Evolutionary conservation across 1,140 invertebrate genomes (phyloP).

Genomic region (Caenorhabditis brenneri): DNA sequence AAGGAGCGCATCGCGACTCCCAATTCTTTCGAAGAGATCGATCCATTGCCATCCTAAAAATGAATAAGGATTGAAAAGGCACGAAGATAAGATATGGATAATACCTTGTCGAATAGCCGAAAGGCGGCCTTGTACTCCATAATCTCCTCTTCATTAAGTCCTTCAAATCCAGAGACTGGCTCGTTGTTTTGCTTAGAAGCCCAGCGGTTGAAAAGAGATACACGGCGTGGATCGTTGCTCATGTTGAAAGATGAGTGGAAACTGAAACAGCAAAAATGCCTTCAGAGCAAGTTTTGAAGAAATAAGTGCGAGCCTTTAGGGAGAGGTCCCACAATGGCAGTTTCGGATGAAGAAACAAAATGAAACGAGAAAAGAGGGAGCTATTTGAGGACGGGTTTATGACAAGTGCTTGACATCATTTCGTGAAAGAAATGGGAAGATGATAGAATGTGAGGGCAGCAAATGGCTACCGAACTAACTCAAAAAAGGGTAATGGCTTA

Average conservation of each 20-base stretch:
- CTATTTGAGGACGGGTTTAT: constrained; percentile 40
- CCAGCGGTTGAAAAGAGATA: constrained; percentile 85
- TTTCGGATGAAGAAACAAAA: not conserved
- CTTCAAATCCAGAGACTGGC: constrained; percentile 54
- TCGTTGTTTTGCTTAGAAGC: constrained; percentile 63
- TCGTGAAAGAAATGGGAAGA: not conserved
- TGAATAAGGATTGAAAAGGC: not conserved
- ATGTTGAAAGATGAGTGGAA: not conserved
- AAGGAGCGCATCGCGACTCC: constrained; percentile 70
- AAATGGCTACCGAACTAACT: not conserved
- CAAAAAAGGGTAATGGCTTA: not conserved
- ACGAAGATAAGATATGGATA: not conserved
- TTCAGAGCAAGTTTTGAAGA: not conserved
- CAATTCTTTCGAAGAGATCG: constrained; percentile 70
- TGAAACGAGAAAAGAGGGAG: not conserved
- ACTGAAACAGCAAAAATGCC: not conserved
- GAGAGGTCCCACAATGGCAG: not conserved
- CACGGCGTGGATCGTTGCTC: constrained; percentile 48
- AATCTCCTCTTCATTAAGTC: constrained; percentile 59
- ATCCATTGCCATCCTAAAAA: constrained; percentile 70
- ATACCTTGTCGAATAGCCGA: constrained; percentile 69
- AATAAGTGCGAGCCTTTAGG: not conserved
- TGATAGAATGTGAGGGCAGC: not conserved
- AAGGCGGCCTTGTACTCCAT: constrained; percentile 70
- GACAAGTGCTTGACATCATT: constrained; percentile 42